A percentile compares a stretch with the other conserved stretches of the same genome.
These are phyloP conservation scores for Acropora yongei DNA, from an alignment of 64 coral and sea anemone genomes.

Conservation along the genomic window DNA sequence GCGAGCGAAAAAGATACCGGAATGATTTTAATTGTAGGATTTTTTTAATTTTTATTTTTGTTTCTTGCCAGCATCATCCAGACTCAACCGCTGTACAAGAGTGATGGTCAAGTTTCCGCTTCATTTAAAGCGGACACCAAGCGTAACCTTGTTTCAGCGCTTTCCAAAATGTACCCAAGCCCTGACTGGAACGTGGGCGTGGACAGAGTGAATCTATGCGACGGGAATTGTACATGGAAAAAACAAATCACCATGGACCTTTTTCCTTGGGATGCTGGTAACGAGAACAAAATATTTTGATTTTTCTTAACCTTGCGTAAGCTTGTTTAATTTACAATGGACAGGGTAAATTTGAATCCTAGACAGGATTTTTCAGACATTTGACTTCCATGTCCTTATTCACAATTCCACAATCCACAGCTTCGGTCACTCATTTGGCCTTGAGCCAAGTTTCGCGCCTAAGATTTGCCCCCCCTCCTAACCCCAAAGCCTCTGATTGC, in stretches of 20 bases:
- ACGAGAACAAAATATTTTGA: neutral
- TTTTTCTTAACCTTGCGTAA: neutral
- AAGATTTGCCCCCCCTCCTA: too few relatives aligned
- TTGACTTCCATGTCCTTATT: too few relatives aligned
- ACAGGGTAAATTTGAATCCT: too few relatives aligned
- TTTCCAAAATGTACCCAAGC: constrained; percentile 81
- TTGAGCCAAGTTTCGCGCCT: too few relatives aligned
- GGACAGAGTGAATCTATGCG: constrained; percentile 88
- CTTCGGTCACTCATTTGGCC: too few relatives aligned
- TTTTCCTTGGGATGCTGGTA: constrained; percentile 87
- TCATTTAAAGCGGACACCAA: constrained; percentile 68
- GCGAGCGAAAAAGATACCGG: neutral
- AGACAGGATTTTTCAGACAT: too few relatives aligned
- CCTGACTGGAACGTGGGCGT: constrained; percentile 95
- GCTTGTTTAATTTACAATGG: too few relatives aligned
- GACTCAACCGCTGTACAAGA: constrained; percentile 44
- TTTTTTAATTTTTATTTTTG: neutral
- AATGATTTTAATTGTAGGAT: neutral
- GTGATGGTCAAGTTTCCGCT: constrained; percentile 45
- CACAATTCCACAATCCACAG: too few relatives aligned
- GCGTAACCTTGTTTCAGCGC: constrained; percentile 69
- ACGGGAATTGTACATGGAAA: constrained; percentile 83
- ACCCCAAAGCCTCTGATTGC: too few relatives aligned
- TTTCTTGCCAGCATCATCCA: constrained; percentile 43
- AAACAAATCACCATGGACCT: constrained; percentile 68